Conservation (phyloP, 2,888 invertebrate species). For the Athalia rosae region DNA sequence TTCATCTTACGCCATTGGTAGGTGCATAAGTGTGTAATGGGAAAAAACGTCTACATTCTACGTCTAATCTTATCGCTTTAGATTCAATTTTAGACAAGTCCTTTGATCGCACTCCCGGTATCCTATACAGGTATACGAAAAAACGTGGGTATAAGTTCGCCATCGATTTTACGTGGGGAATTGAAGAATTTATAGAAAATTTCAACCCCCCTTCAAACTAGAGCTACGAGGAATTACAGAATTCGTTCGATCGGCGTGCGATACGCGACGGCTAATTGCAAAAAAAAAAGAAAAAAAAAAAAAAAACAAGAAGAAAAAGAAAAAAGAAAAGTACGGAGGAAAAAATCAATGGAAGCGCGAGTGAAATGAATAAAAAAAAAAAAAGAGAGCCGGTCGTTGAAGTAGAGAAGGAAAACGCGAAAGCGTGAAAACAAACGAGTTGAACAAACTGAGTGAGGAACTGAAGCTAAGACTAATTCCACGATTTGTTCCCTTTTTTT, state of each 20-base stretch:
- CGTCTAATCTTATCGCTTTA: constrained; percentile 43
- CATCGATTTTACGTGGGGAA: constrained; percentile 10
- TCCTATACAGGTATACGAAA: background rate
- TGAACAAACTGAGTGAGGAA: constrained; percentile 1
- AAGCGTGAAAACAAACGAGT: background rate
- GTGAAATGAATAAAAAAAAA: constrained; percentile 3
- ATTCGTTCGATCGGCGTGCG: background rate
- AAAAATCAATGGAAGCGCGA: background rate
- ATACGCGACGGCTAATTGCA: constrained; percentile 25
- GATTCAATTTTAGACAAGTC: constrained; percentile 64
- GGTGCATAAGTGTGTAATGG: background rate
- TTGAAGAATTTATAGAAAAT: constrained; percentile 41
- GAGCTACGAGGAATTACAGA: background rate
- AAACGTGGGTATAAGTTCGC: background rate
- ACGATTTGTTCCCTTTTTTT: constrained; percentile 48
- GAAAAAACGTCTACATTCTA: background rate
- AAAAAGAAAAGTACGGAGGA: background rate
- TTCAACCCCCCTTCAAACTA: background rate
- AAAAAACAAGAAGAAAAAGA: background rate
- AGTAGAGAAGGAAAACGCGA: background rate
- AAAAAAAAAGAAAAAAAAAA: background rate
- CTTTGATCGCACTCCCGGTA: background rate
- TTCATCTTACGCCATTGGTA: background rate
- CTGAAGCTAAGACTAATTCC: constrained; percentile 46
- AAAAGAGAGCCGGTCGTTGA: background rate